A percentile compares a stretch with the other conserved stretches of the same genome.
Evolutionary conservation across 2,113 vertebrate species (phyloP).

Genomic region (Andinoacara biseriatus): DNA sequence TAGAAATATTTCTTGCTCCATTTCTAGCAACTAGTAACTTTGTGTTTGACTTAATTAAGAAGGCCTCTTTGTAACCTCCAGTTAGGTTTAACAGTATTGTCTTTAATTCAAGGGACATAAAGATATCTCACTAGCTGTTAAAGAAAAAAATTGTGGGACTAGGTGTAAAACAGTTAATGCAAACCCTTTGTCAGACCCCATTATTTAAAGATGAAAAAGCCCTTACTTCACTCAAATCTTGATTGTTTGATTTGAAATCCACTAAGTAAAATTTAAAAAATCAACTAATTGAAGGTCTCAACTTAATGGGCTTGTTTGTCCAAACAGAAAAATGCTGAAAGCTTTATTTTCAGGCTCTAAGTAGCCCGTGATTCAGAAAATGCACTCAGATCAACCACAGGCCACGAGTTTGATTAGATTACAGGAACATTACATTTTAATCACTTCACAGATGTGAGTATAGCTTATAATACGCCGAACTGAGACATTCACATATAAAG

Average conservation of each 20-base stretch:
- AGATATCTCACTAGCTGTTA: background rate
- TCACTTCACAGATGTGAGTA: background rate
- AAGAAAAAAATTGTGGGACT: background rate
- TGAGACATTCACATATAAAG: background rate
- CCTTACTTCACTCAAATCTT: background rate
- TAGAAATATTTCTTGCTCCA: constrained; percentile 41
- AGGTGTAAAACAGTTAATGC: background rate
- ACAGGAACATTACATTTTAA: constrained; percentile 44
- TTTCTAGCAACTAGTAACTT: constrained; percentile 18
- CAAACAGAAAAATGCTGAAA: constrained; percentile 45
- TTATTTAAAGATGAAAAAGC: background rate
- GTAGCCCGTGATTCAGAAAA: constrained; percentile 24
- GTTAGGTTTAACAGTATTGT: too few species aligned
- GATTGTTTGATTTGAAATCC: background rate
- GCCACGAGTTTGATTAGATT: constrained; percentile 48
- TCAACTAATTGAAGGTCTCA: background rate
- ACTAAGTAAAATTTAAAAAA: background rate
- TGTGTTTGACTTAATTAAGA: constrained; percentile 20
- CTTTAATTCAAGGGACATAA: background rate
- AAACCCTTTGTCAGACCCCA: background rate
- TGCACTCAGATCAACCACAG: constrained; percentile 31
- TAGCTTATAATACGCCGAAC: background rate
- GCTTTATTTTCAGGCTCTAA: constrained; percentile 53
- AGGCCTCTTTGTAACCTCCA: constrained; percentile 30
- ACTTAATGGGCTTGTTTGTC: constrained; percentile 70